Base-by-base conservation (phyloP, 2,797 vertebrate genomes). In the Holocentrus rufus region DNA sequence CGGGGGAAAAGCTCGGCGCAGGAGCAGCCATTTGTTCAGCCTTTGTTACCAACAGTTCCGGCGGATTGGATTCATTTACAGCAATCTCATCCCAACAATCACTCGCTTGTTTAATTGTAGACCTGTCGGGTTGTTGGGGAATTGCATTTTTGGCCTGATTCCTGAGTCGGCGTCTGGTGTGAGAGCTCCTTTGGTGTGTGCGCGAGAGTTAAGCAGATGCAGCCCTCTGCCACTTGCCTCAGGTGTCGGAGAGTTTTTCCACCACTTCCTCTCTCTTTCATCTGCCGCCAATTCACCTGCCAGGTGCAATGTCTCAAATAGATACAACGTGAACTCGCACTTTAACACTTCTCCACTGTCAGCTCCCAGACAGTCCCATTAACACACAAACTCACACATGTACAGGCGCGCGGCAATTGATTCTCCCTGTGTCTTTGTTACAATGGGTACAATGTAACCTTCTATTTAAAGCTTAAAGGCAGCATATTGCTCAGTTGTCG, bases 251-350 rank as follows among this genome's bases (percentile, higher is more conserved):
- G 74, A 84, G 87, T 76, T 76, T 76, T 73, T 62, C 81, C 82
- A 87, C 86, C 74, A 82, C 85, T 90, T 91, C 82, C 86, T 86
- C 79, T 84, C 74, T 79, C 89, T 89, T 93, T 92, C 84, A 92
- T 91, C 89, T 79, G 54, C 64, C 55, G 77, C 85, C 85, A 90
- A 86, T 87, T 92, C 88, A 92, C 91, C 92, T 92, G 88, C 90
- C 89, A 91, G 88, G 87, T 91, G 86, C 87, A 78, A 79, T 82
- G 84, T 88, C 87, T 91, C 86, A 89, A 89, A 87, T 77, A 88
- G 82, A 77, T 55, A 66, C 80, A 83, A 72, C 69, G 80, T 84
- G 75, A 74, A 74, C 79, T 86, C 68, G 30, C 76, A 80, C 81
- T 82, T 82, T 87, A 84, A 82, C 77, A 71, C 77, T 58, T 60